phyloP scores from a whole-genome alignment of 2,113 vertebrate genomes.

The Hippocampus zosterae region DNA sequence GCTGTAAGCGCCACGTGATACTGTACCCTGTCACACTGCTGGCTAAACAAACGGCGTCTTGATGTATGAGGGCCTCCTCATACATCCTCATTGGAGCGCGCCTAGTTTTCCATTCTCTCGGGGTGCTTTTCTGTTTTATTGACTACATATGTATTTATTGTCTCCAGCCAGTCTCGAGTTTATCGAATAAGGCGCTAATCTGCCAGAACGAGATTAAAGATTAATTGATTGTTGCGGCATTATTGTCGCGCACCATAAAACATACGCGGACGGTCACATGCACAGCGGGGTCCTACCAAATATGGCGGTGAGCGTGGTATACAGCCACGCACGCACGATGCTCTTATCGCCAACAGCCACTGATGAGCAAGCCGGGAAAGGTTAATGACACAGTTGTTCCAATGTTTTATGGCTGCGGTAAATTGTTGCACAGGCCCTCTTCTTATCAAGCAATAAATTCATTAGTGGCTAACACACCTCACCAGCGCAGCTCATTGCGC shows the following conservation, averaged over 20 bases:
- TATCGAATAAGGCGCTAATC: conserved; percentile 70
- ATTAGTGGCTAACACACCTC: conserved; percentile 77
- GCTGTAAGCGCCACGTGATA: conserved; percentile 59
- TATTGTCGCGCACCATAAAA: conserved; percentile 15
- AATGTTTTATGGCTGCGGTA: conserved; percentile 65
- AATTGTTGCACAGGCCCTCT: conserved; percentile 46
- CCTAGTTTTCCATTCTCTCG: conserved; percentile 32
- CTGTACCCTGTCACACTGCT: conserved; percentile 77
- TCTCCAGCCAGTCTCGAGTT: conserved; percentile 79
- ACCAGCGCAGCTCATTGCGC: conserved; percentile 67
- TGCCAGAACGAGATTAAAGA: conserved; percentile 69
- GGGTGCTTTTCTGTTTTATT: conserved; percentile 64
- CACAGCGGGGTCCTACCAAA: conserved; percentile 3
- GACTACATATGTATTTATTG: conserved; percentile 76
- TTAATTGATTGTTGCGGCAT: conserved; percentile 69
- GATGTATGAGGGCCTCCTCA: conserved; percentile 84
- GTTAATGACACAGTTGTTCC: conserved; percentile 59
- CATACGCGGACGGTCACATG: conserved; percentile 3
- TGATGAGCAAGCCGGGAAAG: conserved; percentile 62
- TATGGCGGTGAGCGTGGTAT: conserved; percentile 17
- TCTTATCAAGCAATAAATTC: conserved; percentile 79
- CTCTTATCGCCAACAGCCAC: conserved; percentile 35
- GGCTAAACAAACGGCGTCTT: conserved; percentile 84
- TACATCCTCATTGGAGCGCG: no score
- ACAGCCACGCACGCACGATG: conserved; percentile 4